Evolutionary conservation across 2,113 vertebrate species (phyloP).

Genomic region (Syngnathus floridae): DNA sequence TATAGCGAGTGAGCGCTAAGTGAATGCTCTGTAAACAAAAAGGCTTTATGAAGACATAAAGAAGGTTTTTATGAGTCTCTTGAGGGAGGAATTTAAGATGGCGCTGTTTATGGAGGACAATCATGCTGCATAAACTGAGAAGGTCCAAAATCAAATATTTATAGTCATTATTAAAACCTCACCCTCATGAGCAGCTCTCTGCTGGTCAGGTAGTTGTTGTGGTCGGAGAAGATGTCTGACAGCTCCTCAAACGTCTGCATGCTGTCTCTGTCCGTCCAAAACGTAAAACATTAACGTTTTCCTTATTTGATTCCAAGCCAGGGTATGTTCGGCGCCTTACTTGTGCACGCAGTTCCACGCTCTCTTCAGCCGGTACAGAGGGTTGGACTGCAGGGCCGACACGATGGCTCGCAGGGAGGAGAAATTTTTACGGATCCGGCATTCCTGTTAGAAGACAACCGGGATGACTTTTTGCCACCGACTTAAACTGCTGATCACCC

Average conservation of each 20-base stretch:
- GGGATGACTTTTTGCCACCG: not conserved
- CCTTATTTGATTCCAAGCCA: not conserved
- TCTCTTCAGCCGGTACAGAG: conserved; percentile 89
- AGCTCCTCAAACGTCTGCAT: conserved; percentile 89
- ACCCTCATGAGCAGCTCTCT: conserved; percentile 94
- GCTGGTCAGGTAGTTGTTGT: conserved; percentile 89
- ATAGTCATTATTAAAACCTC: conserved; percentile 31
- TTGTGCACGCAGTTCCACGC: conserved; percentile 84
- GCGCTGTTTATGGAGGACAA: not conserved
- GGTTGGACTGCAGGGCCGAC: conserved; percentile 88
- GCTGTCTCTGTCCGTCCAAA: conserved; percentile 71
- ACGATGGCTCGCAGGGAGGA: conserved; percentile 90
- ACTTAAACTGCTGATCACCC: no score
- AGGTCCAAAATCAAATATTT: not conserved
- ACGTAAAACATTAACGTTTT: not conserved
- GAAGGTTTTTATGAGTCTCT: not conserved
- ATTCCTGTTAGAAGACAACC: conserved; percentile 74
- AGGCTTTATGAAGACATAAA: not conserved
- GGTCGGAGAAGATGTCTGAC: conserved; percentile 91
- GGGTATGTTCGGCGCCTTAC: conserved; percentile 65
- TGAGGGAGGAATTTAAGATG: not conserved
- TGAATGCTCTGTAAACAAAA: not conserved
- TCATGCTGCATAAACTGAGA: not conserved
- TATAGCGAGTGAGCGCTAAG: not conserved
- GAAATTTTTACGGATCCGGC: conserved; percentile 92